phyloP scores from a whole-genome alignment of 2,113 vertebrate genomes.

The Dinomys branickii region DNA sequence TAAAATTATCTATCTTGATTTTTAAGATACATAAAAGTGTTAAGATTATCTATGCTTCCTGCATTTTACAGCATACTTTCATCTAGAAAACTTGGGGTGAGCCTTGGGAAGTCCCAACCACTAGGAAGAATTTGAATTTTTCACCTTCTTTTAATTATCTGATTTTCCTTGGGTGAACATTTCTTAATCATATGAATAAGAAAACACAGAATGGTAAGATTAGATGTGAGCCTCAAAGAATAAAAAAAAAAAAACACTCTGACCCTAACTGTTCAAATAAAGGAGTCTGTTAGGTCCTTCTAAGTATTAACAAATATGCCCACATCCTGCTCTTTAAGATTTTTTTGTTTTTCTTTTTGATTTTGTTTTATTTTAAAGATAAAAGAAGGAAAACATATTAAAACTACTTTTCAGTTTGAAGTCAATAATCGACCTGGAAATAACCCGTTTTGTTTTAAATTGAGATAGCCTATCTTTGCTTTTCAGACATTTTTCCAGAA shows the following conservation, averaged over 20 bases:
- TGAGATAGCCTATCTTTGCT: not conserved
- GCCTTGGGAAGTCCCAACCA: not conserved
- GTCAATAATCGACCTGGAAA: not conserved
- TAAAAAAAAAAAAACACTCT: not conserved
- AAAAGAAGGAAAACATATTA: no score
- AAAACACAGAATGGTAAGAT: not conserved
- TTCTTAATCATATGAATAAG: not conserved
- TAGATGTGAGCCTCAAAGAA: not conserved
- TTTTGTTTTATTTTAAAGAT: no score
- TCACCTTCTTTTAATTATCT: not conserved
- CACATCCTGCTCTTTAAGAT: not conserved
- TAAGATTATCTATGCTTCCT: not conserved
- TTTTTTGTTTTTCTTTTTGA: no score
- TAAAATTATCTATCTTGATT: no score
- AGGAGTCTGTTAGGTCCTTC: not conserved
- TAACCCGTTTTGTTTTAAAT: not conserved
- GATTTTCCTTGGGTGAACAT: not conserved
- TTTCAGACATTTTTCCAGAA: conserved; percentile 11
- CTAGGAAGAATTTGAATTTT: not conserved
- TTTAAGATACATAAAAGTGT: not conserved
- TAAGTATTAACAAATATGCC: not conserved
- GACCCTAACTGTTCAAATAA: not conserved
- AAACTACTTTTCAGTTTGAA: not conserved
- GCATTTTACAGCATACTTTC: not conserved
- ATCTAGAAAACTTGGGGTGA: not conserved